Evolutionary conservation across 2,797 vertebrate genomes (phyloP), one percentile per base, ranked within the genome.

Genomic region (Amphiprion clarkii): DNA sequence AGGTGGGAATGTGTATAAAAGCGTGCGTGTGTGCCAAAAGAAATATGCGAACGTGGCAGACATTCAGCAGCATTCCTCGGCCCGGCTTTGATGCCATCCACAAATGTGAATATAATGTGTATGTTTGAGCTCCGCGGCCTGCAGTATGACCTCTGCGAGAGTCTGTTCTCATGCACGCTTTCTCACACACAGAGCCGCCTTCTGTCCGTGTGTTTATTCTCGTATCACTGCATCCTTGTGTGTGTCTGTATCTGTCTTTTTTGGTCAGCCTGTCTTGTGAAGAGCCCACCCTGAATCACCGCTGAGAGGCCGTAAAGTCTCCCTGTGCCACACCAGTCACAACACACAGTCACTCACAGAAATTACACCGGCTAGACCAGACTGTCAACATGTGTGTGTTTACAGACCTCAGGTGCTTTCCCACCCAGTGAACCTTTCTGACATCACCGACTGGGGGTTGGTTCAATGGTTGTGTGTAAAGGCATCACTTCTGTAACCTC

Each of bases 1-100:
- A 99, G 97, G 98, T 99, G 93, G 60, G 86, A 84, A 46, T 57
- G 74, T 51, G 55, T 21, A 57, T 67, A 40, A 56, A 66, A 48
- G 11, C 27, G 67, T 55, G 51, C 67, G 70, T 79, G 51, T 74
- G 44, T 44, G 64, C 72, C 42, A 29, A 13, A 13, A 13, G 29
- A 59, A 77, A 68, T 76, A 6, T 33, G 65, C 53, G 31, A 72
- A 67, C 31, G 55, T 75, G 79, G 77, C 57, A 62, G 64, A 55
- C 71, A 42, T 69, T 78, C 71, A 67, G 64, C 70, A 63, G 66
- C 83, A 90, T 88, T 92, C 88, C 83, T 86, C 54, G 55, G 76
- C 88, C 80, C 82, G 79, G 75, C 82, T 77, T 86, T 87, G 64
- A 86, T 87, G 79, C 71, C 70, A 70, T 84, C 79, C 73, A 42